Conservation (phyloP, 2,888 invertebrate genomes). For the Caenorhabditis sp. region DNA sequence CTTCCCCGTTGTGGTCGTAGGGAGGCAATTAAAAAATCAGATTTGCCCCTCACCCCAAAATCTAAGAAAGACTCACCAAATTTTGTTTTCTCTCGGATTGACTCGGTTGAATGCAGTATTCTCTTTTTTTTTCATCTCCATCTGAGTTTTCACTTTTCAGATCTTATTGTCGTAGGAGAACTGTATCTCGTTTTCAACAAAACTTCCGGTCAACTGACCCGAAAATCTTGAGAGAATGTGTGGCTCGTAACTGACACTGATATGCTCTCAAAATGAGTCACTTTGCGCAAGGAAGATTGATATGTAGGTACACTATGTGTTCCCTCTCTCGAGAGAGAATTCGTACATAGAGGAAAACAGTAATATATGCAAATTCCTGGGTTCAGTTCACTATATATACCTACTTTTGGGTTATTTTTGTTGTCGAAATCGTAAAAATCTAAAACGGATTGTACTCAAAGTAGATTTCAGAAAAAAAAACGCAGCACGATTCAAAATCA, state of each 20-base stretch:
- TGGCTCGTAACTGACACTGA: background rate
- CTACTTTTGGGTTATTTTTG: background rate
- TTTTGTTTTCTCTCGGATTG: constrained; percentile 10
- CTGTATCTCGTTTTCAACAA: no score
- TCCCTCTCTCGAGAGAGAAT: constrained; percentile 12
- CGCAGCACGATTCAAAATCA: no score
- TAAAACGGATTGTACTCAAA: no score
- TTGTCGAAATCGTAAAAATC: background rate
- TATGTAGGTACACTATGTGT: constrained; percentile 38
- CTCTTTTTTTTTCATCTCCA: constrained; percentile 11
- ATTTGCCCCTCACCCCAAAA: constrained; percentile 16
- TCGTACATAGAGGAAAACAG: constrained; percentile 10
- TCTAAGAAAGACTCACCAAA: constrained; percentile 21
- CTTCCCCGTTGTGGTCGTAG: background rate
- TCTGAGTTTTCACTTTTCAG: background rate
- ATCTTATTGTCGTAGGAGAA: background rate
- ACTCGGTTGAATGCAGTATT: background rate
- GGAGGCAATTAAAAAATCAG: constrained; percentile 30
- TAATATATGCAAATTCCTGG: constrained; percentile 53
- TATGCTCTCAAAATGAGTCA: constrained; percentile 33
- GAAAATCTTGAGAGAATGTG: no score
- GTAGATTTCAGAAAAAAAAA: no score
- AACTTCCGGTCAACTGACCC: no score
- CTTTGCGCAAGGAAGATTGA: constrained; percentile 36
- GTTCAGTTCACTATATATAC: constrained; percentile 5